phyloP scores from a whole-genome alignment of 1,140 invertebrate species.

The Drosophila albomicans region DNA sequence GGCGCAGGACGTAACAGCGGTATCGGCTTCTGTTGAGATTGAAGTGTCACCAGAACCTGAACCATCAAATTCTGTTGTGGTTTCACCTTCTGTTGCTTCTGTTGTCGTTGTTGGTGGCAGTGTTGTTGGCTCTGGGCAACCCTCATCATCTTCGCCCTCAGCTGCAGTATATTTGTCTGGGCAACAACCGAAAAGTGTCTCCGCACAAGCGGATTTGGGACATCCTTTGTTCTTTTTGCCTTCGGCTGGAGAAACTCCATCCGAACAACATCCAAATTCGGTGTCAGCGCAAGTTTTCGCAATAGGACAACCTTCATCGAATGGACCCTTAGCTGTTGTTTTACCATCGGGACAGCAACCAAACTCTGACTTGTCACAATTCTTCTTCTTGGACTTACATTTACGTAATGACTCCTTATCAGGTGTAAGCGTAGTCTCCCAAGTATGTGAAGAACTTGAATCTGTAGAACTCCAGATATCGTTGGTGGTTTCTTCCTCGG shows the following conservation, averaged over 20 bases:
- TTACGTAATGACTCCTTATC: constrained; percentile 85
- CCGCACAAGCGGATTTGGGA: constrained; percentile 90
- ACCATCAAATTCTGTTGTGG: constrained; percentile 76
- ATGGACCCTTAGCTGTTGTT: constrained; percentile 93
- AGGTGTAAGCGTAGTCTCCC: constrained; percentile 85
- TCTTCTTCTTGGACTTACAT: constrained; percentile 87
- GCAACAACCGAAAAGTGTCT: constrained; percentile 94
- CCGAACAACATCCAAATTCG: constrained; percentile 94
- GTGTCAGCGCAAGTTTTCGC: constrained; percentile 92
- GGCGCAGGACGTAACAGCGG: constrained; percentile 87
- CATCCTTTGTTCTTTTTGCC: constrained; percentile 91
- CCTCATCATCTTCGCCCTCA: constrained; percentile 92
- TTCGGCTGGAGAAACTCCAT: constrained; percentile 92
- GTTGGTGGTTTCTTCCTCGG: constrained; percentile 65
- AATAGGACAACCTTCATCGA: constrained; percentile 91
- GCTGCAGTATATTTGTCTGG: constrained; percentile 92
- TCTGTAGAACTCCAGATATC: constrained; percentile 84
- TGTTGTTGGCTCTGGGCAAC: constrained; percentile 90
- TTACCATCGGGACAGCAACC: constrained; percentile 96
- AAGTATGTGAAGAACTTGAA: constrained; percentile 84
- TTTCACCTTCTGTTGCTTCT: constrained; percentile 60
- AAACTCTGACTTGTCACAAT: constrained; percentile 90
- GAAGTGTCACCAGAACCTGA: constrained; percentile 85
- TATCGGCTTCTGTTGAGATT: constrained; percentile 20
- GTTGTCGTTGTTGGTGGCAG: constrained; percentile 78